Evolutionary conservation across 2,113 vertebrate species (phyloP).

Genomic region (Globicephala melas): DNA sequence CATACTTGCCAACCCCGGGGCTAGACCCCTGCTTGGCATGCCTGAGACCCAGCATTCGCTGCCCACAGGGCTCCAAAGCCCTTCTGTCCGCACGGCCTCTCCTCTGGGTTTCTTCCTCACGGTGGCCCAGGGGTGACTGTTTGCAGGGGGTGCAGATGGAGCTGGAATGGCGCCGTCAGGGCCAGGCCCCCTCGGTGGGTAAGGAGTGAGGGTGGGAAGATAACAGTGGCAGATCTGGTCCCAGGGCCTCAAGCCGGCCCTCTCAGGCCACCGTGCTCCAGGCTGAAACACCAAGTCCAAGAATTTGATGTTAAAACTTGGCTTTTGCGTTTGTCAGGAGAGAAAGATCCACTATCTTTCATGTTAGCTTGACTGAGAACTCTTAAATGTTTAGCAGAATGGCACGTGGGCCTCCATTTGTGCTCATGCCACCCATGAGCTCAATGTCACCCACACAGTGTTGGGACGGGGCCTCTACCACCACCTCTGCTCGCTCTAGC

Average conservation of each 20-base stretch:
- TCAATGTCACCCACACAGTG: accelerated
- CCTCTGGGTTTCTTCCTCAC: not conserved
- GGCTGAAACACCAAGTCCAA: not conserved
- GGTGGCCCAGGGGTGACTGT: not conserved
- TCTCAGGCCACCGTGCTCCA: not conserved
- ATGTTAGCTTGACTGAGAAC: not conserved
- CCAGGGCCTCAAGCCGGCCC: not conserved
- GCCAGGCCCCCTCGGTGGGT: not conserved
- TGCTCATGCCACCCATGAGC: not conserved
- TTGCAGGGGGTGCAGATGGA: not conserved
- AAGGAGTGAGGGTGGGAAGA: not conserved
- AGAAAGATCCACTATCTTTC: not conserved
- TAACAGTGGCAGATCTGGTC: too few relatives aligned
- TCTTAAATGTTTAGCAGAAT: not conserved
- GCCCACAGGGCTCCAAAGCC: too few relatives aligned
- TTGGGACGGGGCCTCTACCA: not conserved
- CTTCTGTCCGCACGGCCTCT: not conserved
- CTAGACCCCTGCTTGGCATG: not conserved
- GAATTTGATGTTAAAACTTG: not conserved
- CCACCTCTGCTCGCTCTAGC: not conserved
- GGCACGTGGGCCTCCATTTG: not conserved
- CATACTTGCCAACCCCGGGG: too few relatives aligned
- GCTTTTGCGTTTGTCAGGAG: not conserved
- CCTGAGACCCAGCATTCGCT: not conserved
- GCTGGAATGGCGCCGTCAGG: not conserved